Evolutionary conservation across 2,113 vertebrate genomes (phyloP).

Genomic region (Larimichthys polyactis): DNA sequence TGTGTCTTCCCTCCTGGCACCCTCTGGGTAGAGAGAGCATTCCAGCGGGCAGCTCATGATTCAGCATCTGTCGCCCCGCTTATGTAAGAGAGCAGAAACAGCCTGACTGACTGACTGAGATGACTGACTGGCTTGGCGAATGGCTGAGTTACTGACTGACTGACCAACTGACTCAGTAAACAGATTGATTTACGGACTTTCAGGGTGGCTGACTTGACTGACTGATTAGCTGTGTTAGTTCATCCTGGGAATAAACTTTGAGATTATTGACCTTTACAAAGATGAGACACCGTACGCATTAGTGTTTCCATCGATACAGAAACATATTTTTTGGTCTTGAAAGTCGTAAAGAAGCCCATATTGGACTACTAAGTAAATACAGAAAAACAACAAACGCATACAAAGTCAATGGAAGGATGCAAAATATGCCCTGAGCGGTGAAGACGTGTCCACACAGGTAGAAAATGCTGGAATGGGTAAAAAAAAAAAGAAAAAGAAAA

Average conservation of each 20-base stretch:
- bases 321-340: background rate
- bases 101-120: conserved; percentile 64
- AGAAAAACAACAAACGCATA: background rate
- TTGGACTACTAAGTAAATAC: background rate
- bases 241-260: background rate
- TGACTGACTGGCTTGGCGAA: conserved; percentile 58
- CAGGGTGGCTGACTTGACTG: background rate
- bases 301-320: background rate
- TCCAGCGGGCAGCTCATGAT: conserved; percentile 82
- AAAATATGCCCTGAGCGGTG: no score
- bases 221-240: background rate
- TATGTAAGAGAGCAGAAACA: conserved; percentile 77
- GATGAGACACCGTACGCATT: background rate
- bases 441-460: background rate
- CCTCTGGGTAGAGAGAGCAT: conserved; percentile 78
- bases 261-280: background rate
- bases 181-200: conserved; percentile 31
- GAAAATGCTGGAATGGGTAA: background rate
- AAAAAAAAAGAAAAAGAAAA: no score
- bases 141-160: conserved; percentile 61
- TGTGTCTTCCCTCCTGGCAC: conserved; percentile 72
- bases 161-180: conserved; percentile 63
- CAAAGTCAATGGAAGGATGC: background rate
- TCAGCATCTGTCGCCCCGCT: conserved; percentile 85
- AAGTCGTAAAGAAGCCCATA: background rate